Base-by-base conservation (phyloP, 1,140 invertebrate genomes). In the Neuroterus valhalla region DNA sequence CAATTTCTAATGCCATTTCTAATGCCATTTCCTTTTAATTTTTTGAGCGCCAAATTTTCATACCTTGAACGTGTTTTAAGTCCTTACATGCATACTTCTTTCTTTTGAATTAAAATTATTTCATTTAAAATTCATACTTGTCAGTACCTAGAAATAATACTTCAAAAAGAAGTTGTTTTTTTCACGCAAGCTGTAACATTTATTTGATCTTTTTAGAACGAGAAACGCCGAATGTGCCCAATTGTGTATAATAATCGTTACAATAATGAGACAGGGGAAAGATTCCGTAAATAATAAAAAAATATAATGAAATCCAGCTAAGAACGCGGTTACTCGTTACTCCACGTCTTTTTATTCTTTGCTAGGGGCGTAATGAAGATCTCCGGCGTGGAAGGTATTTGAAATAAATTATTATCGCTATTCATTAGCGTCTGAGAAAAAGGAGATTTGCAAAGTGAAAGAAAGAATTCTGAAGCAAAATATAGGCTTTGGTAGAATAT, bases 391-490 rank as follows among this genome's bases (percentile, higher is more conserved):
- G 48, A 55, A 55, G 52, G 21, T 23, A 55, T 26, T 31, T 14
- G 52, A 55, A 55, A 55, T 55, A 55, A 55, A 55, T 55, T 62
- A 62, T 62, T 31, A 31, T 62, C 55, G 23, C 26, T 26, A 38
- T 62, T 38, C n/a, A 0, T 62, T 62, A 31, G 23, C 26, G 55
- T 62, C 26, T 14, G 6, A 50, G 8, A n/a, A 31, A n/a, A 62
- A 15, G 11, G 26, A 5, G 23, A 55, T 55, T 55, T 21, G 15
- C 1, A 26, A 31, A 14, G 11, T 31, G 10, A 11, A 4, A 15
- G 0, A 31, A 62, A n/a, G 31, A 8, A 38, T 38, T 38, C 5
- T 8, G 5, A 38, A 8, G 4, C 5, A 38, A 38, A 38, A 38
- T 38, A 5, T 38, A 38, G 8, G 31, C 5, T 1, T 8, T 8